Evolutionary conservation across 2,888 invertebrate species (phyloP).

Genomic region (Piscicola geometra): DNA sequence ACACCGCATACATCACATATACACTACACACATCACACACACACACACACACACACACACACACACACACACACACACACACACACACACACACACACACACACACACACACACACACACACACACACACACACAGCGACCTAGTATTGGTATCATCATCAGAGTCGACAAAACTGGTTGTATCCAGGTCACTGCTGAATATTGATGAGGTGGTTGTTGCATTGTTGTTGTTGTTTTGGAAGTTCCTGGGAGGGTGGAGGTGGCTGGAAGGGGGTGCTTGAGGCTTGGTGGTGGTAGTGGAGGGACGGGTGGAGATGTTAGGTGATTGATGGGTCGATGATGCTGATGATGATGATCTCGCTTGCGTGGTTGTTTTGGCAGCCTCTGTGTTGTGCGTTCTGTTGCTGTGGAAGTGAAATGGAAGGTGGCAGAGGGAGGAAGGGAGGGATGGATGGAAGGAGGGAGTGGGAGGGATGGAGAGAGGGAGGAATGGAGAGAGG

Average conservation of each 20-base stretch:
- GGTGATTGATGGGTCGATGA: not conserved
- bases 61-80: not conserved
- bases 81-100: slow-evolving; percentile 32
- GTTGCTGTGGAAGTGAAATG: too few relatives aligned
- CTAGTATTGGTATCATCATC: slow-evolving; percentile 61
- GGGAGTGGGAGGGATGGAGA: too few relatives aligned
- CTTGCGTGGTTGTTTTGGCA: slow-evolving; percentile 8
- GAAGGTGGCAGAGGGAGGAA: too few relatives aligned
- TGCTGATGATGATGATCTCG: too few relatives aligned
- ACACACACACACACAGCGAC: slow-evolving; percentile 55
- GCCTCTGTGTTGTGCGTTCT: not conserved
- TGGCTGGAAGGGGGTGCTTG: not conserved
- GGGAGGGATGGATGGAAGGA: too few relatives aligned
- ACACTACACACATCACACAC: too few relatives aligned
- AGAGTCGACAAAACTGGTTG: slow-evolving; percentile 90
- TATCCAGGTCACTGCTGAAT: slow-evolving; percentile 89
- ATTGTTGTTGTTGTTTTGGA: not conserved
- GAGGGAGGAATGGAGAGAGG: too few relatives aligned
- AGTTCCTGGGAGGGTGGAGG: too few relatives aligned
- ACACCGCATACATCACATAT: too few relatives aligned
- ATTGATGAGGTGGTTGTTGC: slow-evolving; percentile 79
- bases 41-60: not conserved
- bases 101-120: slow-evolving; percentile 30
- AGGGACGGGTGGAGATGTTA: not conserved
- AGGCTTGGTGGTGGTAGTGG: not conserved